phyloP scores from a whole-genome alignment of 2,888 invertebrate species.

The Pandemis heparana region DNA sequence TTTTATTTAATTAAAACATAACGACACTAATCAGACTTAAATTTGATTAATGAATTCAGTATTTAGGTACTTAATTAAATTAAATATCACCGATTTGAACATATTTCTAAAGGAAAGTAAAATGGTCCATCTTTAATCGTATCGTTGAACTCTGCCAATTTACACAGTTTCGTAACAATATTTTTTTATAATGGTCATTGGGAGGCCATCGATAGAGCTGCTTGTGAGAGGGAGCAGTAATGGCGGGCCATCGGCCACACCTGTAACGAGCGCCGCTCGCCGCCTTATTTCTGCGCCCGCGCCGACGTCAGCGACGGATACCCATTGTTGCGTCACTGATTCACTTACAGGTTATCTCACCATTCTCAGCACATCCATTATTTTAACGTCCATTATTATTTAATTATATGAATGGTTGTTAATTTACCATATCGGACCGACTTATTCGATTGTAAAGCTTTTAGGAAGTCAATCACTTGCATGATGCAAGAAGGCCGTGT shows the following conservation, averaged over 20 bases:
- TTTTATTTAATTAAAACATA: no score
- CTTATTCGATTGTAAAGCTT: constrained; percentile 50
- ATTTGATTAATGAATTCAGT: no score
- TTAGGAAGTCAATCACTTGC: constrained; percentile 36
- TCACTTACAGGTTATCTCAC: constrained; percentile 53
- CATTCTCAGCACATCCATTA: constrained; percentile 56
- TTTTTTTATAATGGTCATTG: constrained; percentile 23
- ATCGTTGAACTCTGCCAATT: constrained; percentile 26
- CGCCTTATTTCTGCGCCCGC: constrained; percentile 15
- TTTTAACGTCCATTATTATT: constrained; percentile 60
- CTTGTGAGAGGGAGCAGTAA: constrained; percentile 23
- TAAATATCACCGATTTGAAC: no score
- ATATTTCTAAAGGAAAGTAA: no score
- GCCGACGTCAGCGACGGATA: constrained; percentile 39
- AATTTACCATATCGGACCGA: constrained; percentile 50
- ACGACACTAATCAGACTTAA: no score
- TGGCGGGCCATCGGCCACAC: constrained; percentile 29
- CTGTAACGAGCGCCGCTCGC: constrained; percentile 22
- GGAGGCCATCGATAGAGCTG: constrained; percentile 14
- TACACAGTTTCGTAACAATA: constrained; percentile 23
- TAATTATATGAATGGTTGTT: constrained; percentile 58
- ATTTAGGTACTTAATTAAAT: no score
- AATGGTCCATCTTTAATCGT: neutral
- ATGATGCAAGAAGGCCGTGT: constrained; percentile 37
- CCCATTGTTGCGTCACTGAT: constrained; percentile 69